phyloP scores from a whole-genome alignment of 2,888 invertebrate species.

The Anagyrus pseudococci region DNA sequence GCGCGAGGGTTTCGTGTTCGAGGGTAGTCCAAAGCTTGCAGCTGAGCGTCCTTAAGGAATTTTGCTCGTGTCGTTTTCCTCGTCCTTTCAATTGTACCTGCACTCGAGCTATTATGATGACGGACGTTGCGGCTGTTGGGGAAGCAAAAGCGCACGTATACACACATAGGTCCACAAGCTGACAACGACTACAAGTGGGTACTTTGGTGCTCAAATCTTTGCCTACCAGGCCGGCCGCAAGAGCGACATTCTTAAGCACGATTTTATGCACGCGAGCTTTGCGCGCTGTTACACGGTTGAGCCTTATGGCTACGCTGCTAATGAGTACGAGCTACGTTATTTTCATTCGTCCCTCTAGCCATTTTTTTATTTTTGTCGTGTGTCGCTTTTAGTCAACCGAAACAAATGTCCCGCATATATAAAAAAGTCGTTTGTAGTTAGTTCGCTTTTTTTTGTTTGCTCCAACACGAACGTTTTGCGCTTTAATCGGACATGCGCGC shows the following conservation, averaged over 20 bases:
- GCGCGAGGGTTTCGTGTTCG: too few relatives aligned
- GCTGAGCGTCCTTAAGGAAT: too few relatives aligned
- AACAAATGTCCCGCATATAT: conserved; percentile 3
- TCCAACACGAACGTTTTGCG: too few relatives aligned
- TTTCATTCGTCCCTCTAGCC: too few relatives aligned
- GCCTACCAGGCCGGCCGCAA: not conserved
- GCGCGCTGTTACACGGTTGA: conserved; percentile 42
- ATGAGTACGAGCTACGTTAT: conserved; percentile 35
- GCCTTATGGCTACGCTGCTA: conserved; percentile 40
- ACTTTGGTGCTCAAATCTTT: conserved; percentile 2
- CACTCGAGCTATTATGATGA: not conserved
- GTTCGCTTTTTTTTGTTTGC: too few relatives aligned
- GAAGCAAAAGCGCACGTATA: not conserved
- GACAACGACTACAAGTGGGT: conserved; percentile 23
- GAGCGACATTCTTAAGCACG: conserved; percentile 25
- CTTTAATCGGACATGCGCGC: too few relatives aligned
- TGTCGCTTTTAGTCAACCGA: too few relatives aligned
- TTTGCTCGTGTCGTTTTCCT: not conserved
- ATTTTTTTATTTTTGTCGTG: too few relatives aligned
- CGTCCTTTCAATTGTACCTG: conserved; percentile 1
- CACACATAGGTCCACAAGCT: too few relatives aligned
- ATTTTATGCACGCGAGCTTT: conserved; percentile 36
- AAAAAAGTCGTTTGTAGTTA: not conserved
- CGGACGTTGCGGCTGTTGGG: not conserved
- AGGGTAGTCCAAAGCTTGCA: too few relatives aligned